Conservation (phyloP, 2,888 invertebrate genomes). For the Glaucopsyche alexis region DNA sequence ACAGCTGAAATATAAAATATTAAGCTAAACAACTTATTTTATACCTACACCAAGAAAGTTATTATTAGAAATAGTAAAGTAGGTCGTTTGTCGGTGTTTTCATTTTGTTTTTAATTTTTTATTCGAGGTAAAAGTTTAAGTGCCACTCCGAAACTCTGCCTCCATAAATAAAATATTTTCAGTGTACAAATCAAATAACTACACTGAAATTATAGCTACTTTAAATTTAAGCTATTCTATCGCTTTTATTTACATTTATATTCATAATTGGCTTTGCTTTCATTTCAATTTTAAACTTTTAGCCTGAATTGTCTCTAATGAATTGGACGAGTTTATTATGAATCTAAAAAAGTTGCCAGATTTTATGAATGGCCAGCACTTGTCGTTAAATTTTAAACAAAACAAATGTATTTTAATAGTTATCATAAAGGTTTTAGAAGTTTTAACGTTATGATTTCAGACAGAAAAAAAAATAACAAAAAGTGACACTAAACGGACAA, state of each 20-base stretch:
- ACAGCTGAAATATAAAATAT: background rate
- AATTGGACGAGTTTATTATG: constrained; percentile 10
- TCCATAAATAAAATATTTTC: constrained; percentile 24
- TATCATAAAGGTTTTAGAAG: background rate
- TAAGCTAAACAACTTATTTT: background rate
- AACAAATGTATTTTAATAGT: background rate
- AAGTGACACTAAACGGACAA: no score
- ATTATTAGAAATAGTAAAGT: constrained; percentile 22
- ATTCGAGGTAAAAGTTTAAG: constrained; percentile 21
- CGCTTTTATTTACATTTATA: constrained; percentile 21
- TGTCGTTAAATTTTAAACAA: background rate
- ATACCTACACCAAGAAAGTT: background rate
- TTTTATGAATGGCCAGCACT: background rate
- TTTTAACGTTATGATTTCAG: background rate
- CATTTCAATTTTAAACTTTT: background rate
- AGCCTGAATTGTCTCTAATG: background rate
- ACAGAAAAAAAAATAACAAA: no score
- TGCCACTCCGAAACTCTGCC: constrained; percentile 7
- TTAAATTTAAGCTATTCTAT: constrained; percentile 3
- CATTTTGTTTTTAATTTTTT: constrained; percentile 23
- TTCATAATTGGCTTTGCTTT: constrained; percentile 12
- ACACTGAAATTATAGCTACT: constrained; percentile 6
- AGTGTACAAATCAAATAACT: constrained; percentile 8
- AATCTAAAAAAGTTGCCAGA: background rate
- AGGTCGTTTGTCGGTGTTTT: constrained; percentile 23